Evolutionary conservation across 2,113 vertebrate genomes (phyloP), one percentile per base, ranked within the genome.

Genomic region (Noturus placidus): DNA sequence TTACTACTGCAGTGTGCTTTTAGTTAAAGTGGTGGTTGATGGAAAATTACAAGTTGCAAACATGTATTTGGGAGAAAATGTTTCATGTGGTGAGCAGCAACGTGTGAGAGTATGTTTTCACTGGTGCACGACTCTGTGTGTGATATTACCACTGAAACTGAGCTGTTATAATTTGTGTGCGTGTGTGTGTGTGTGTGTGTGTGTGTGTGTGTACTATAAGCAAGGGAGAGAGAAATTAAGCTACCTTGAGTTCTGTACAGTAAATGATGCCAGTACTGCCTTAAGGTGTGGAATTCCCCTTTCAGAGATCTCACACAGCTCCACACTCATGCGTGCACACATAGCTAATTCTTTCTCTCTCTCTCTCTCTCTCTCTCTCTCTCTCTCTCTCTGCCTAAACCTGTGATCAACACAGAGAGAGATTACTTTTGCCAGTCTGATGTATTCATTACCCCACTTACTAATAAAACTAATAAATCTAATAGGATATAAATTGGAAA

Each of bases 201-300:
- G 30, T 92, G 69, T 65, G 81, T 92, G 92, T 91, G 93, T 92
- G 90, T 92, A 38, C 35, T 83, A 83, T 87, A 83, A 87, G 84
- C 65, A 72, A 87, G 81, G 57, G 80, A 77, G 81, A 88, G 86
- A 85, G 83, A 88, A n/a, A 74, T 83, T 72, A 88, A 77, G 67
- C 86, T 54, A 89, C 52, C 87, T 42, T 14, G 76, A 81, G 84
- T 85, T 84, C 87, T 54, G 38, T 92, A 94, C 95, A 95, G 93
- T 94, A 94, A 93, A 94, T 95, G 95, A 95, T 94, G 93, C 92
- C 92, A 67, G 85, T 77, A 92, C 95, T 95, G 95, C 94, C 96
- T 95, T 89, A 92, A 93, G 93, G 86, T 89, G 92, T 67, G 97
- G 97, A 97, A 97, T 96, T 97, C 95, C 97, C 97, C 96, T 93